Base-by-base conservation (phyloP, 1,140 invertebrate species). In the Heliconius hermathena region DNA sequence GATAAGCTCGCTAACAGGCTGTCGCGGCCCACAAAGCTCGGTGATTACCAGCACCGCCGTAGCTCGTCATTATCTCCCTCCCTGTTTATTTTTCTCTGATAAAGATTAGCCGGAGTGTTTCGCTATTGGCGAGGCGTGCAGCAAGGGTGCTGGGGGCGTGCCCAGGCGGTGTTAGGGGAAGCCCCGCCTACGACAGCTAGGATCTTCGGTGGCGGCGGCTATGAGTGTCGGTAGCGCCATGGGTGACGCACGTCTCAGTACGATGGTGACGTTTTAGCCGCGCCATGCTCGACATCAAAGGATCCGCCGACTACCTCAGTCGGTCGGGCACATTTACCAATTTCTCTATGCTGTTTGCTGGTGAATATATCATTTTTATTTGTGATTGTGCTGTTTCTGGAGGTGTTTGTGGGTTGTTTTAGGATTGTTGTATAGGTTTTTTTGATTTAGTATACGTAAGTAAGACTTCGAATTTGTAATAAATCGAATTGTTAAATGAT, bases 311-410 rank as follows among this genome's bases (percentile, higher is more conserved):
- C 95, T 96, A 96, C 91, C 95, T 96, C 87, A 96, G 95, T 94
- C 96, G 96, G 91, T 96, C 96, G 90, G 96, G 96, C 88, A 96
- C 96, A 75, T 96, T 96, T 92, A 96, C 96, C 92, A 96, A 96
- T 90, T 96, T 96, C 95, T 96, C 96, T 93, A 96, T 96, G 96
- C 95, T 96, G 86, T 96, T 96, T 94, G 96, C 96, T 91, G 96
- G 96, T 96, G 95, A 95, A 94, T 95, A 92, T 94, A 52, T 54
- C 75, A 85, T 85, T 86, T 82, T 88, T 85, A 46, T 80, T 74
- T 81, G 87, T 89, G 88, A 81, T 85, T 81, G 84, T 85, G 83
- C 71, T 88, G 90, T 13, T 29, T 66, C 26, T 26, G 9, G 22
- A 57, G 80, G 81, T 84, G 79, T 52, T 74, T 18, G 74, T 81